These are phyloP conservation scores for Odontamblyopus lacepedii DNA, from an alignment of 2,797 vertebrate genomes.

Conservation along the genomic window DNA sequence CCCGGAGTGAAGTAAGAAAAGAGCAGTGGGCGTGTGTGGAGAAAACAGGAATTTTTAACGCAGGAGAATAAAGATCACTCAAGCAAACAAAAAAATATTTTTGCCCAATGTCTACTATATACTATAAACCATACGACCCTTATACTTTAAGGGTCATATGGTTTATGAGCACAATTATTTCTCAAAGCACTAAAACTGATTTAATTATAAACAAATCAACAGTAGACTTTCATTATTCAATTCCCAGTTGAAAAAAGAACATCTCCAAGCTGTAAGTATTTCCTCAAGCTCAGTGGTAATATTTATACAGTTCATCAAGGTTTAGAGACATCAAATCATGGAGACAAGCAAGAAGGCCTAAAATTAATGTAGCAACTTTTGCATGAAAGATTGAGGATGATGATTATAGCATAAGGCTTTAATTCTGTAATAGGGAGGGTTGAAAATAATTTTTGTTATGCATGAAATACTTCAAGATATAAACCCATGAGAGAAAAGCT, in stretches of 20 bases:
- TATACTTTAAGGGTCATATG: no score
- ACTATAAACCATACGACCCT: no score
- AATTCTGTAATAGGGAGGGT: conserved; percentile 22
- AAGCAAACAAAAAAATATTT: no score
- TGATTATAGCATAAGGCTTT: background rate
- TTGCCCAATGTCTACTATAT: no score
- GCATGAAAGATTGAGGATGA: conserved; percentile 28
- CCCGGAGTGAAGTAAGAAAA: no score
- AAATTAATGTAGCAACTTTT: conserved; percentile 41
- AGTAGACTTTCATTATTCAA: background rate
- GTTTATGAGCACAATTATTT: background rate
- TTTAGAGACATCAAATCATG: conserved; percentile 1
- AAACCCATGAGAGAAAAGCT: conserved; percentile 32
- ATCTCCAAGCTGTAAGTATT: conserved; percentile 5
- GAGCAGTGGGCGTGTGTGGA: no score
- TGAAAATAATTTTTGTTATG: conserved; percentile 33
- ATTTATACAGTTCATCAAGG: conserved; percentile 9
- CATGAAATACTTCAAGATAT: conserved; percentile 50
- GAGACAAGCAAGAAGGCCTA: conserved; percentile 17
- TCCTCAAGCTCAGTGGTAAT: conserved; percentile 21
- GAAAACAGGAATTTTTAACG: no score
- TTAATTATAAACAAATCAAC: background rate
- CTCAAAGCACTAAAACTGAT: conserved; percentile 7
- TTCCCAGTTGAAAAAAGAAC: background rate
- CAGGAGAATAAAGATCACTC: no score